Evolutionary conservation across 2,113 vertebrate species (phyloP), one percentile per base, ranked within the genome.

Genomic region (Macroglossus sobrinus): DNA sequence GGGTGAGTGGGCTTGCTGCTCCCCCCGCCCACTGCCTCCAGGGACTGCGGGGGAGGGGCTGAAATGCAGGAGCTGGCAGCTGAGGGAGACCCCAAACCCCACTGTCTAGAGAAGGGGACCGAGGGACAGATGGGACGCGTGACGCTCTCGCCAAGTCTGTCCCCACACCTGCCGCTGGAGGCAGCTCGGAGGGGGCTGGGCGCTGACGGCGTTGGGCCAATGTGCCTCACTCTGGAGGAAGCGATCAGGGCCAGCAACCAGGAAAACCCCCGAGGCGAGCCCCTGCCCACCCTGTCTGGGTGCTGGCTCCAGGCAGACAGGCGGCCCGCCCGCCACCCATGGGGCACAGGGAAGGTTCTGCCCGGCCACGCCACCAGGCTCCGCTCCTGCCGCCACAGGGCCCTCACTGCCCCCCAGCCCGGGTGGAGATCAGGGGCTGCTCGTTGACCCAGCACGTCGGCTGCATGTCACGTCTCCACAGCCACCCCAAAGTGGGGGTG

Each of bases 1-100:
- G n/a, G 7, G 80, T 94, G 43, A 95, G 66, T 10, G 63, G 33
- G 57, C 21, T 28, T 19, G 35, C 26, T 5, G 28, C 10, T 78
- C 13, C 11, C 24, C 53, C 4, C 0, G 3, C 3, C 22, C 7
- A 3, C 4, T 4, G 26, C 22, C 10, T 19, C 43, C 4, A 0
- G 1, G 9, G 6, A 40, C 71, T 26, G 11, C 4, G 10, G 15
- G 79, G 21, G 2, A 0, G 35, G 30, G 9, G 13, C 19, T 19
- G 21, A 26, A 33, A 4, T 24, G 33, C 28, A 50, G 40, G 12
- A 33, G 21, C 1, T 33, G 63, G 45, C 45, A 47, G 45, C 45
- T 13, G 45, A 47, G 45, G 45, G 45, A 47, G 11, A 47, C 45
- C 45, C 16, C 16, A 0, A 2, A 1, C 6, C n/a, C 57, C 18